Evolutionary conservation across 2,113 vertebrate genomes (phyloP).

Genomic region (Holacanthus passer): DNA sequence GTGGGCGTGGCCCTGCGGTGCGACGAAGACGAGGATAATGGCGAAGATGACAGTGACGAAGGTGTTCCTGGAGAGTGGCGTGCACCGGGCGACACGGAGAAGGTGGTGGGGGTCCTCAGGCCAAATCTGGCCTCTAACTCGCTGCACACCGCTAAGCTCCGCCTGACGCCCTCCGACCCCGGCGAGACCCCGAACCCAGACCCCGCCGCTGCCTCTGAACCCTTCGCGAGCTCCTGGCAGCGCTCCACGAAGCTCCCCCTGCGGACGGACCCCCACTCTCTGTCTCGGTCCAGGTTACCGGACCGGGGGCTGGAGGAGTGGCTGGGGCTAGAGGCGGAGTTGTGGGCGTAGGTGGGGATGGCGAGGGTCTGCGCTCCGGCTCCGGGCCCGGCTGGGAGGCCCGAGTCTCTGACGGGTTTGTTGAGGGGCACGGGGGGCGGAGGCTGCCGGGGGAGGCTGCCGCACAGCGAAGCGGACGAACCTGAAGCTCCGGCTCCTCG

Average conservation of each 20-base stretch:
- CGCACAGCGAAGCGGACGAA: slow-evolving; percentile 47
- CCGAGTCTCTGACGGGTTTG: slow-evolving; percentile 54
- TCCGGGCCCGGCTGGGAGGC: not conserved
- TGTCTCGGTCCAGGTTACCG: slow-evolving; percentile 54
- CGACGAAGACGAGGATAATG: not conserved
- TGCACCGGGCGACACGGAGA: slow-evolving; percentile 53
- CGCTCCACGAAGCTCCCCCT: slow-evolving; percentile 90
- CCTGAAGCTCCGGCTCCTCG: slow-evolving; percentile 30
- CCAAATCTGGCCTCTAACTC: slow-evolving; percentile 79
- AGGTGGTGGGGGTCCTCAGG: slow-evolving; percentile 61
- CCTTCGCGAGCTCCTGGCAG: slow-evolving; percentile 89
- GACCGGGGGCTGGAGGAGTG: slow-evolving; percentile 58
- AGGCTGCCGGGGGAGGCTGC: slow-evolving; percentile 79
- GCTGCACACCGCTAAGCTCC: slow-evolving; percentile 75
- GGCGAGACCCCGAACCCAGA: slow-evolving; percentile 13
- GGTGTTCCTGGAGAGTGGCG: slow-evolving; percentile 31
- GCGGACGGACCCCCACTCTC: slow-evolving; percentile 53
- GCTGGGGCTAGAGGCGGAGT: slow-evolving; percentile 36
- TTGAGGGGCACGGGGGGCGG: slow-evolving; percentile 52
- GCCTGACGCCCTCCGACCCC: slow-evolving; percentile 63
- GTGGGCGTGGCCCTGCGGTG: slow-evolving; percentile 49
- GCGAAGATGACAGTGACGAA: not conserved
- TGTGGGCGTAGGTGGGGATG: slow-evolving; percentile 39
- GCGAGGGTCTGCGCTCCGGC: slow-evolving; percentile 31
- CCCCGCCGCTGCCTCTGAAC: slow-evolving; percentile 61